Evolutionary conservation across 1,140 invertebrate genomes (phyloP).

Genomic region (Drosophila kikkawai): DNA sequence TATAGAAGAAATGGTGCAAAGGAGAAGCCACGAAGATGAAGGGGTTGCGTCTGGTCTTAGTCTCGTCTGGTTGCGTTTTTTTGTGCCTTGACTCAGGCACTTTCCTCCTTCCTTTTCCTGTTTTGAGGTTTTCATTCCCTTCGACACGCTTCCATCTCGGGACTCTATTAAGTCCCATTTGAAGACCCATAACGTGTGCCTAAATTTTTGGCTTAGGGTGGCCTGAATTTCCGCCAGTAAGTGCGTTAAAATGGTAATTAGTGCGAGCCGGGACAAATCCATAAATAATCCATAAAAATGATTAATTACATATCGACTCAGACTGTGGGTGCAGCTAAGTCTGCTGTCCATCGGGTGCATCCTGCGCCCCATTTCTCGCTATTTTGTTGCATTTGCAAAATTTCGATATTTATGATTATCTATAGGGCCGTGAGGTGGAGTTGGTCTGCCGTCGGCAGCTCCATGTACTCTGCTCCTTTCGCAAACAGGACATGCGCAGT

Average conservation of each 20-base stretch:
- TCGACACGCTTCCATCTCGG: constrained; percentile 22
- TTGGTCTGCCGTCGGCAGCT: constrained; percentile 66
- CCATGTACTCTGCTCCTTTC: constrained; percentile 9
- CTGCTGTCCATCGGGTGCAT: constrained; percentile 60
- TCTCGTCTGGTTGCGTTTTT: constrained; percentile 33
- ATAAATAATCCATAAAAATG: constrained; percentile 82
- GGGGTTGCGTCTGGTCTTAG: constrained; percentile 39
- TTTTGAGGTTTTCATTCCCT: constrained; percentile 32
- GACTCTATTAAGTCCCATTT: constrained; percentile 45
- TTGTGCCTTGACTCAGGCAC: constrained; percentile 3
- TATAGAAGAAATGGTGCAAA: constrained; percentile 33
- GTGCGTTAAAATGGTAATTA: constrained; percentile 57
- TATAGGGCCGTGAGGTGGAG: constrained; percentile 36
- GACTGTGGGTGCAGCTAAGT: constrained; percentile 45
- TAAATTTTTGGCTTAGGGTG: constrained; percentile 30
- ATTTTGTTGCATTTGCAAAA: constrained; percentile 52
- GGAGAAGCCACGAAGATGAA: constrained; percentile 39
- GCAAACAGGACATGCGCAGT: constrained; percentile 60
- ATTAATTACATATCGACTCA: constrained; percentile 73
- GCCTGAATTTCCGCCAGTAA: constrained; percentile 24
- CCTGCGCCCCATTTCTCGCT: constrained; percentile 36
- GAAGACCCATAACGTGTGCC: constrained; percentile 36
- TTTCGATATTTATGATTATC: constrained; percentile 78
- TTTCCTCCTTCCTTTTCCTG: constrained; percentile 3
- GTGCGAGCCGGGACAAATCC: constrained; percentile 55